Percentiles rank a stretch among this genome's conserved stretches.
phyloP scores from a whole-genome alignment of 2,113 vertebrate genomes.

The Atherinomorus stipes region DNA sequence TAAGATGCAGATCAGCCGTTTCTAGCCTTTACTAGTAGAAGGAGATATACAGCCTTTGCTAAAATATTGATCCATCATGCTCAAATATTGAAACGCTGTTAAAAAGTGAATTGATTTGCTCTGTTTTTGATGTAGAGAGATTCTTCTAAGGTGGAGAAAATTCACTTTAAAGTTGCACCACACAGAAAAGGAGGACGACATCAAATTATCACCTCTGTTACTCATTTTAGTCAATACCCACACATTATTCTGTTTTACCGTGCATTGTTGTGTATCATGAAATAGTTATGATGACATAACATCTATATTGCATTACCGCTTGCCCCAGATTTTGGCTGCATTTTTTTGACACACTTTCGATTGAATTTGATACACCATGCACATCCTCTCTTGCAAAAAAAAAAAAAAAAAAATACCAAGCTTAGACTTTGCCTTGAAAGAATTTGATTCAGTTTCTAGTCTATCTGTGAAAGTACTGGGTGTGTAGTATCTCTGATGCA shows the following conservation, averaged over 20 bases:
- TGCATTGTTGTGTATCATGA: constrained; percentile 65
- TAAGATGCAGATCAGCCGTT: neutral
- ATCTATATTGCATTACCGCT: constrained; percentile 75
- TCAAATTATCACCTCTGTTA: constrained; percentile 38
- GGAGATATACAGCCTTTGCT: neutral
- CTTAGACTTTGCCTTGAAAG: constrained; percentile 37
- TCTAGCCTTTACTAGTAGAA: neutral
- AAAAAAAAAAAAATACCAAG: constrained; percentile 20
- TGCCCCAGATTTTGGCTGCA: constrained; percentile 75
- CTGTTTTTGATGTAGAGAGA: neutral
- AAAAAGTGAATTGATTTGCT: neutral
- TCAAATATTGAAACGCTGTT: constrained; percentile 9
- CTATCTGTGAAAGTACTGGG: constrained; percentile 33
- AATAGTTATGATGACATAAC: constrained; percentile 70
- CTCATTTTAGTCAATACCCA: constrained; percentile 43
- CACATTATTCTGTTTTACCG: constrained; percentile 60
- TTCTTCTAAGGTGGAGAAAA: constrained; percentile 4
- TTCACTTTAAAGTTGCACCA: constrained; percentile 30
- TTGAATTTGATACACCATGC: constrained; percentile 17
- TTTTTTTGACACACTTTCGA: constrained; percentile 73
- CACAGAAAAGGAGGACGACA: constrained; percentile 26
- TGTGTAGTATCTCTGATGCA: constrained; percentile 37
- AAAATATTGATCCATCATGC: constrained; percentile 18
- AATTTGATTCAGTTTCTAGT: constrained; percentile 42
- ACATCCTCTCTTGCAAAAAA: constrained; percentile 31